Base-by-base conservation (phyloP, 2,113 vertebrate genomes). In the Clarias macrocephalus region DNA sequence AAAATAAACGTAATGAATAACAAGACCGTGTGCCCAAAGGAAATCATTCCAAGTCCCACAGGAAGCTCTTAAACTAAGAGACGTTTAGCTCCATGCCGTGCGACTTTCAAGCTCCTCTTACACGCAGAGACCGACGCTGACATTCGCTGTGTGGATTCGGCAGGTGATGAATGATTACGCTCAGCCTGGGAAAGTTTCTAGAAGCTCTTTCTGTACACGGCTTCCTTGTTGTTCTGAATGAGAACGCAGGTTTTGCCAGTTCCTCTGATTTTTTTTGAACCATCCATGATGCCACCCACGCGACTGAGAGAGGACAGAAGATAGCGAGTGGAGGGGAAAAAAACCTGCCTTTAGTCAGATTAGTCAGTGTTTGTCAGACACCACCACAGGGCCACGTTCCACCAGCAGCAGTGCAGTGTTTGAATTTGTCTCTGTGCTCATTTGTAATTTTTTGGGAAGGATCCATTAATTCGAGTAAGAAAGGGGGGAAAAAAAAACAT, bases 321-420 rank as follows among this genome's bases (percentile, higher is more conserved):
- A 80, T 66, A 83, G 25, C 8, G 33, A 65, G 18, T n/a, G 25
- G 48, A 70, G 70, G 57, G 48, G 68, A 68, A 5, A 28, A n/a
- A 30, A 59, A 37, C 30, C 54, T 77, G 48, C 6, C 48, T 48
- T 48, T 48, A 48, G 33, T 37, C 33, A 37, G 48, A 48, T 48
- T 48, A 48, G 48, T 48, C 48, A 42, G 42, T 7, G 48, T 48
- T 48, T 7, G 48, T 48, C 30, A 80, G 37, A 83, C 52, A 73
- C 54, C 21, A 68, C 75, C 81, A 68, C 86, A 85, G 66, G 21
- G 21, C 65, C 59, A 62, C 33, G 62, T 84, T 68, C 63, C 48
- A 52, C 62, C 28, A 33, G 62, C 33, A 76, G 16, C 66, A 56
- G 60, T 6, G 37, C 42, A 37, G 16, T 42, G 54, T 94, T 94